Conservation (phyloP, 2,888 invertebrate species). For the Tetragnatha montana region DNA sequence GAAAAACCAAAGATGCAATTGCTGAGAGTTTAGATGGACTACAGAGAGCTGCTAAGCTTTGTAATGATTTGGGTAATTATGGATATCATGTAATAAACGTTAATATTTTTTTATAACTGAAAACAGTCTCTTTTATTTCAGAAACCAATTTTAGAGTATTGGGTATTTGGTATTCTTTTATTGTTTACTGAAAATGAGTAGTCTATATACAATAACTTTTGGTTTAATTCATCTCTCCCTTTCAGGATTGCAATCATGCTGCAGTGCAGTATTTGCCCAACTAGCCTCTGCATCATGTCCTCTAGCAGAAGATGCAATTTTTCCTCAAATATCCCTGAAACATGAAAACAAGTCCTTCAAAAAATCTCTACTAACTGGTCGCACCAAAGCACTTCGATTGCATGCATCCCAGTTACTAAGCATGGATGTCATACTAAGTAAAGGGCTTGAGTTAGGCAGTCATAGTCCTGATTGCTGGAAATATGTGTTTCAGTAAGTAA, state of each 20-base stretch:
- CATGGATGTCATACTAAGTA: slow-evolving; percentile 90
- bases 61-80: slow-evolving; percentile 85
- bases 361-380: slow-evolving; percentile 69
- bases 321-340: slow-evolving; percentile 68
- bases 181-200: too few species aligned
- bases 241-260: slow-evolving; percentile 87
- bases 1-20: slow-evolving; percentile 84
- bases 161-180: too few species aligned
- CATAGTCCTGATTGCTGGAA: slow-evolving; percentile 96
- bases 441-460: slow-evolving; percentile 92
- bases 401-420: slow-evolving; percentile 93
- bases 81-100: neutral
- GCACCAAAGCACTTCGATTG: slow-evolving; percentile 78
- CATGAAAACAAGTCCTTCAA: slow-evolving; percentile 68
- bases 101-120: neutral
- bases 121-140: neutral
- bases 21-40: slow-evolving; percentile 91
- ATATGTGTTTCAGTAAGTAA: slow-evolving; percentile 89
- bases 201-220: neutral
- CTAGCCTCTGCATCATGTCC: slow-evolving; percentile 93
- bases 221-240: neutral
- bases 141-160: neutral
- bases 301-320: slow-evolving; percentile 77
- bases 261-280: slow-evolving; percentile 91
- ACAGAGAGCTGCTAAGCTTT: slow-evolving; percentile 92